A percentile compares a stretch with the other conserved stretches of the same genome.
Evolutionary conservation across 1,140 invertebrate species (phyloP).

Genomic region (Drosophila seguyi): DNA sequence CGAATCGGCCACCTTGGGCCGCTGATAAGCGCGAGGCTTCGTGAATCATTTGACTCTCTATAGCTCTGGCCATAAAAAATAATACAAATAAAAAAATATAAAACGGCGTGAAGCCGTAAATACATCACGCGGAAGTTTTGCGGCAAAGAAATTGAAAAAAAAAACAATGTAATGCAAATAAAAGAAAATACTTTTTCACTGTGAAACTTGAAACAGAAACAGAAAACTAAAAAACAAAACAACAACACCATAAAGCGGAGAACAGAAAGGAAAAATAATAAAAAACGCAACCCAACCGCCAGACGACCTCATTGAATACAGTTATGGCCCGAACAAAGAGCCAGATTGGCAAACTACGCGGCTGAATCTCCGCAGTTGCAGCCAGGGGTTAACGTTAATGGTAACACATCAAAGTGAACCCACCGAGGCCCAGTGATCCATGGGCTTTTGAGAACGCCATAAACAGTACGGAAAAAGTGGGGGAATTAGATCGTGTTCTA

Average conservation of each 20-base stretch:
- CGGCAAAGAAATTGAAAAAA: constrained; percentile 4
- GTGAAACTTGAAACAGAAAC: constrained; percentile 45
- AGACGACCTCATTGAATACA: constrained; percentile 80
- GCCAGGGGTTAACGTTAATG: constrained; percentile 27
- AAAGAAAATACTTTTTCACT: constrained; percentile 48
- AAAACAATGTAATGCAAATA: constrained; percentile 42
- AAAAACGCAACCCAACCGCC: constrained; percentile 38
- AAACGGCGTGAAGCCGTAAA: constrained; percentile 25
- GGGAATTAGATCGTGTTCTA: constrained; percentile 8
- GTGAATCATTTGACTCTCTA: constrained; percentile 34
- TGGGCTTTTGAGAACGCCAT: constrained; percentile 11
- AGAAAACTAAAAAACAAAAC: constrained; percentile 31
- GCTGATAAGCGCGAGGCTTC: constrained; percentile 42
- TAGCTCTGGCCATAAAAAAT: background rate
- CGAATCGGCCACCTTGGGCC: background rate
- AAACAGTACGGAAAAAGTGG: constrained; percentile 6
- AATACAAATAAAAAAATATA: background rate
- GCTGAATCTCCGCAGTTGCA: constrained; percentile 26
- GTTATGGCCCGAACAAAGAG: constrained; percentile 67
- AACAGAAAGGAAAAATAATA: constrained; percentile 35
- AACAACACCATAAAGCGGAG: constrained; percentile 36
- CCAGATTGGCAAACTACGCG: constrained; percentile 43
- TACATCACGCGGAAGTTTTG: constrained; percentile 49
- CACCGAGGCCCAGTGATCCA: constrained; percentile 9
- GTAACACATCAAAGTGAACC: constrained; percentile 17